Evolutionary conservation across 1,140 invertebrate genomes (phyloP).

Genomic region (Lamellibrachia luymesi): DNA sequence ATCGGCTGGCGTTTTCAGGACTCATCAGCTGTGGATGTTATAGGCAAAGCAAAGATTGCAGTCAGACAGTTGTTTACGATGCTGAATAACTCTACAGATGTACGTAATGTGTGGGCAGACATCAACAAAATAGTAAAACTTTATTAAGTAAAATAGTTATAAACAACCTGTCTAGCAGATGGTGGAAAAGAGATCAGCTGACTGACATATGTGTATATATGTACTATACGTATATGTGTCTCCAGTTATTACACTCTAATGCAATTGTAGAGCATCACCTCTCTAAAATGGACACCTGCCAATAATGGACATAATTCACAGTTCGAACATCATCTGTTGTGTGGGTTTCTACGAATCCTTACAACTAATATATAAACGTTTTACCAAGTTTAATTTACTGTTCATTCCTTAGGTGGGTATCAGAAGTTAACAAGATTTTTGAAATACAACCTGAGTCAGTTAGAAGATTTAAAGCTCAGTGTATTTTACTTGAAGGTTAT

Average conservation of each 20-base stretch:
- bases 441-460: background rate
- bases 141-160: background rate
- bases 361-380: background rate
- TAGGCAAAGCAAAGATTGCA: background rate
- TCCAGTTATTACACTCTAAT: too few species aligned
- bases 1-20: slow-evolving; percentile 6
- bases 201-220: background rate
- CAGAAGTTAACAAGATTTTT: background rate
- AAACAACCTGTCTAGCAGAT: background rate
- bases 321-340: background rate
- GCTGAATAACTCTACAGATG: background rate
- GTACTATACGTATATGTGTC: too few species aligned
- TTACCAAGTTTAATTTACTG: background rate
- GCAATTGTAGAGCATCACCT: background rate
- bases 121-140: slow-evolving; percentile 3
- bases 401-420: background rate
- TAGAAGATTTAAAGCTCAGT: background rate
- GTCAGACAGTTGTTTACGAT: background rate
- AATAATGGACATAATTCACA: background rate
- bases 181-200: background rate
- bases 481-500: background rate
- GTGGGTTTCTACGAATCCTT: background rate
- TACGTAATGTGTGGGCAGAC: background rate
- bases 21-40: background rate
- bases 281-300: background rate